Evolutionary conservation across 2,888 invertebrate genomes (phyloP).

Genomic region (Conops quadrifasciatus): DNA sequence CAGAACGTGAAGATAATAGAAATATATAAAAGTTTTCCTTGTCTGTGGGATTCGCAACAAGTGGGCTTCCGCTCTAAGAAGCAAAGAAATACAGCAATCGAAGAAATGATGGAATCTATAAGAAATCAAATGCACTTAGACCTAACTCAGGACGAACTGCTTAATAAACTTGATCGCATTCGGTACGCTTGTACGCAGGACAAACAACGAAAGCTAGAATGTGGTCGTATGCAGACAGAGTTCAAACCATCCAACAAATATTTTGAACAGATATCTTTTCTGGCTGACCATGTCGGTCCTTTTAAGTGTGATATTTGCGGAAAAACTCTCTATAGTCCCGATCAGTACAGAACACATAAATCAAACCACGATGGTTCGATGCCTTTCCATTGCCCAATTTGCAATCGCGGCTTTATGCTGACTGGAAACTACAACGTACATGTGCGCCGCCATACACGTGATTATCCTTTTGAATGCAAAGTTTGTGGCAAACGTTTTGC

Average conservation of each 20-base stretch:
- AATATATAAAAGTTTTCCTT: slow-evolving; percentile 49
- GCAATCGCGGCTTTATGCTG: no score
- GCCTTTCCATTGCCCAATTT: slow-evolving; percentile 45
- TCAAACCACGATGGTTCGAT: slow-evolving; percentile 43
- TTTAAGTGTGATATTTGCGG: slow-evolving; percentile 52
- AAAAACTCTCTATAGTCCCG: slow-evolving; percentile 41
- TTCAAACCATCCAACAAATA: slow-evolving; percentile 47
- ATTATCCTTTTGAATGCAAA: slow-evolving; percentile 53
- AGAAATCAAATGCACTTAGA: slow-evolving; percentile 48
- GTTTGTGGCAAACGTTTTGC: slow-evolving; percentile 53
- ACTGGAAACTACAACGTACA: no score
- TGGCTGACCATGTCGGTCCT: slow-evolving; percentile 54
- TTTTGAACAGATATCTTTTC: slow-evolving; percentile 48
- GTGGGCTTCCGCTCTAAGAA: slow-evolving; percentile 45
- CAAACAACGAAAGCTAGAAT: no score
- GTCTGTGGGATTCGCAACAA: slow-evolving; percentile 52
- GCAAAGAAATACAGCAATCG: slow-evolving; percentile 46
- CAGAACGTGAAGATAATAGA: slow-evolving; percentile 50
- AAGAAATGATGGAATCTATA: slow-evolving; percentile 45
- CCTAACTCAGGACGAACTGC: slow-evolving; percentile 47
- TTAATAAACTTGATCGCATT: no score
- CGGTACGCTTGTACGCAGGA: no score
- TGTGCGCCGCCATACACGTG: no score
- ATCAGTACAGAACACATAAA: slow-evolving; percentile 43
- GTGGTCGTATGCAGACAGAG: slow-evolving; percentile 47